Evolutionary conservation across 2,113 vertebrate genomes (phyloP).

Genomic region (Boleophthalmus pectinirostris): DNA sequence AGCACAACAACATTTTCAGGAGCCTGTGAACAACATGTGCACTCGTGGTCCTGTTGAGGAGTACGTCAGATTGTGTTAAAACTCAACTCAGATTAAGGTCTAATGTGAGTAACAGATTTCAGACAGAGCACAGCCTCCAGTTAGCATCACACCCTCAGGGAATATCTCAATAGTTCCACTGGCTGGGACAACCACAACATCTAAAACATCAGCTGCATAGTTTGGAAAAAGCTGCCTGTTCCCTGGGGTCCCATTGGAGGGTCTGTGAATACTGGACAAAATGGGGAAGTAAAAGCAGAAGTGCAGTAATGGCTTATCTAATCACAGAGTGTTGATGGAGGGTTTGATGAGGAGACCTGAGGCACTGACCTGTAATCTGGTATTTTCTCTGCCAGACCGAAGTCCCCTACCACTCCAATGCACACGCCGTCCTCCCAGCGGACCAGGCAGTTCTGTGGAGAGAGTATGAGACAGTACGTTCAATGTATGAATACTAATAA

Average conservation of each 20-base stretch:
- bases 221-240: conserved; percentile 21
- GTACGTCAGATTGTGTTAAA: too few species aligned
- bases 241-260: background rate
- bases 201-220: background rate
- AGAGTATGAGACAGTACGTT: conserved; percentile 45
- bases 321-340: conserved; percentile 21
- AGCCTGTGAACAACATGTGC: too few species aligned
- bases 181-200: background rate
- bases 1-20: too few species aligned
- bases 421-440: conserved; percentile 82
- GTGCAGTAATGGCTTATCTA: conserved; percentile 46
- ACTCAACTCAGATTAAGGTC: too few species aligned
- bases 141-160: too few species aligned
- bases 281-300: background rate
- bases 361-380: conserved; percentile 88
- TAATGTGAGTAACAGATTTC: too few species aligned
- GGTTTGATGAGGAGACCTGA: conserved; percentile 10
- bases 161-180: conserved; percentile 8
- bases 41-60: too few species aligned
- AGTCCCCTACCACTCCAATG: conserved; percentile 92
- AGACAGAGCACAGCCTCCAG: too few species aligned
- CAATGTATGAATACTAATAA: background rate
- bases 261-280: conserved; percentile 2
- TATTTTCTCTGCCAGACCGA: conserved; percentile 95
- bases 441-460: conserved; percentile 92